Evolutionary conservation across 2,888 invertebrate species (phyloP).

Genomic region (Drosophila greeni): DNA sequence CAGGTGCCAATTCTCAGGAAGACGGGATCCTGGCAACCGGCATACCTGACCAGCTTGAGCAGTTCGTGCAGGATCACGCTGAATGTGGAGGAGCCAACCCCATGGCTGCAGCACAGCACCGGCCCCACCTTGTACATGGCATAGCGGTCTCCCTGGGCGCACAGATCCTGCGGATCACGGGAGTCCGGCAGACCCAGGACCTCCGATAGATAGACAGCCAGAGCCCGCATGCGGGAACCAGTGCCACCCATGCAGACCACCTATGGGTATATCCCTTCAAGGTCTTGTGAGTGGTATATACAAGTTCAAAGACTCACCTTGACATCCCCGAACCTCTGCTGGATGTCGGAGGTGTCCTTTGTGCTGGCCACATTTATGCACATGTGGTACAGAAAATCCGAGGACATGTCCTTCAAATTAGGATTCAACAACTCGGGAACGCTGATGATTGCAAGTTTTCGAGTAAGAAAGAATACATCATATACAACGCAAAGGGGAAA

Average conservation of each 20-base stretch:
- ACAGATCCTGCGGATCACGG: conserved; percentile 90
- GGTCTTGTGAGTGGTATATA: too few species aligned
- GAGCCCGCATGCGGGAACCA: conserved; percentile 91
- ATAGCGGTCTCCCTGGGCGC: conserved; percentile 92
- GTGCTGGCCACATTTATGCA: conserved; percentile 91
- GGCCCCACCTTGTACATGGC: conserved; percentile 92
- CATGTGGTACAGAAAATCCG: conserved; percentile 92
- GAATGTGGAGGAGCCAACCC: conserved; percentile 97
- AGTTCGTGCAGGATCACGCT: conserved; percentile 98
- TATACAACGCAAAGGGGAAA: too few species aligned
- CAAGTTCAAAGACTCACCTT: conserved; percentile 82
- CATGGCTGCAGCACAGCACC: conserved; percentile 83
- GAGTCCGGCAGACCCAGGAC: conserved; percentile 89
- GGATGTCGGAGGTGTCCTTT: conserved; percentile 84
- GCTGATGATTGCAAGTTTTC: conserved; percentile 7
- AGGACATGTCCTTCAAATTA: conserved; percentile 48
- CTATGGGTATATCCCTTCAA: too few species aligned
- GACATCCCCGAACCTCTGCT: conserved; percentile 94
- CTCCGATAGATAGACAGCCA: conserved; percentile 90
- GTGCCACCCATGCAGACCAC: conserved; percentile 95
- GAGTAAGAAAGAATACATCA: not conserved
- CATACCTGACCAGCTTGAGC: conserved; percentile 95
- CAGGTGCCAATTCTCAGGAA: conserved; percentile 96
- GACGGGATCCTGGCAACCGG: conserved; percentile 90
- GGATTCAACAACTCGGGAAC: conserved; percentile 49